Evolutionary conservation across 2,888 invertebrate genomes (phyloP).

Genomic region (Podabrus alpinus): DNA sequence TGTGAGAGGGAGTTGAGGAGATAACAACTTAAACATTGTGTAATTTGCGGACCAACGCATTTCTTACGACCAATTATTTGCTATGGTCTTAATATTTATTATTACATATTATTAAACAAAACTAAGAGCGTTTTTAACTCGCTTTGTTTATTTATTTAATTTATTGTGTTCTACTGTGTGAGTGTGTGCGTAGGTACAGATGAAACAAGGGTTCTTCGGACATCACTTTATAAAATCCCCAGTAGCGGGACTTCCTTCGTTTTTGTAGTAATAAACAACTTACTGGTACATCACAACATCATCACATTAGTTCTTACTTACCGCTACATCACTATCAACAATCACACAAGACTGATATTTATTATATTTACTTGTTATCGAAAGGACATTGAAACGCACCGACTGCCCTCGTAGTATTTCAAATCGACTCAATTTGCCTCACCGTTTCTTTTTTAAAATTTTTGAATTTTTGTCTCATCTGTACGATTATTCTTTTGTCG

Average conservation of each 20-base stretch:
- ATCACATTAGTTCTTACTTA: not conserved
- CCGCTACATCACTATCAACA: not conserved
- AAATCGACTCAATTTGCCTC: not conserved
- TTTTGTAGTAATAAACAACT: not conserved
- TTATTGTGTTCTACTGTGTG: not conserved
- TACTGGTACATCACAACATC: not conserved
- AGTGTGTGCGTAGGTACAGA: not conserved
- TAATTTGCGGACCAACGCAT: slow-evolving; percentile 56
- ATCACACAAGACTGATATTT: not conserved
- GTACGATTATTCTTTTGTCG: not conserved
- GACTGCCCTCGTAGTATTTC: not conserved
- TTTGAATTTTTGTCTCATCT: not conserved
- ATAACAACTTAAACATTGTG: slow-evolving; percentile 34
- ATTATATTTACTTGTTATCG: not conserved
- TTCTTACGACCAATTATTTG: slow-evolving; percentile 39
- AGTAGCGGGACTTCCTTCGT: not conserved
- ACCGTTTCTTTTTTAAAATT: not conserved
- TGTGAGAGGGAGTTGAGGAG: not conserved
- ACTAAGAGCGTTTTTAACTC: slow-evolving; percentile 45
- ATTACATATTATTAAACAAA: no score
- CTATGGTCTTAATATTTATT: slow-evolving; percentile 43
- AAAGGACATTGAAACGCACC: not conserved
- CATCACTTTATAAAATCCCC: not conserved
- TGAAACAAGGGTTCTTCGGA: not conserved
- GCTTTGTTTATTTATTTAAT: not conserved